Base-by-base conservation (phyloP, 2,888 invertebrate genomes). In the Drosophila mayaguana region DNA sequence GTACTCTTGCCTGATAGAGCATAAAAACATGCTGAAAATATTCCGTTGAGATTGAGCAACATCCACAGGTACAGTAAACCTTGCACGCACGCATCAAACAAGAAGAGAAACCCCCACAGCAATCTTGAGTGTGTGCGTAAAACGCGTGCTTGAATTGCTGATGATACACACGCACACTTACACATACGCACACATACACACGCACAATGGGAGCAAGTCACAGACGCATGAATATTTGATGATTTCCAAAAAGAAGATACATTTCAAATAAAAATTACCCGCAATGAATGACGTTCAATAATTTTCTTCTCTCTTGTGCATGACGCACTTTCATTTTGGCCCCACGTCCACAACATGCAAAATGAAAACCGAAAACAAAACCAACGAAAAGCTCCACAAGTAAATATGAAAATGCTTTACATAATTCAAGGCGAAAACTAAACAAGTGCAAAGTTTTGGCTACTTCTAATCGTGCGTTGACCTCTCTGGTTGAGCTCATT, bases 61-160 rank as follows among this genome's bases (percentile, higher is more conserved):
- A 48, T 48, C 51, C 53, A 73, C 66, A 70, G 63, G 66, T 59
- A 62, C 61, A 43, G 42, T 43, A 50, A 50, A 28, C 32, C 32
- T 50, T 32, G 32, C 48, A 50, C 28, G 32, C 48, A 50, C n/a
- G 28, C 28, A 28, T 6, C 1, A 18, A 18, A n/a, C 6, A 48
- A 48, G 1, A 25, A 18, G 48, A 32, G 32, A 53, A 48, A 22
- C 20, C 51, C 22, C 51, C 34, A 20, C 34, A 34, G 36, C 51
- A 22, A 36, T 20, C 14, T 50, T 20, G 40, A 22, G 22, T 63
- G 63, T 71, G 63, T 54, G 50, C 20, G 55, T 63, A 67, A 70
- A 71, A 80, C 78, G 72, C 85, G 83, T 80, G 78, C 87, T 79
- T 79, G 73, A 83, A 81, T 86, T 68, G 67, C 71, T 79, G 72